Evolutionary conservation across 2,888 invertebrate species (phyloP).

Genomic region (Julus scanicus): DNA sequence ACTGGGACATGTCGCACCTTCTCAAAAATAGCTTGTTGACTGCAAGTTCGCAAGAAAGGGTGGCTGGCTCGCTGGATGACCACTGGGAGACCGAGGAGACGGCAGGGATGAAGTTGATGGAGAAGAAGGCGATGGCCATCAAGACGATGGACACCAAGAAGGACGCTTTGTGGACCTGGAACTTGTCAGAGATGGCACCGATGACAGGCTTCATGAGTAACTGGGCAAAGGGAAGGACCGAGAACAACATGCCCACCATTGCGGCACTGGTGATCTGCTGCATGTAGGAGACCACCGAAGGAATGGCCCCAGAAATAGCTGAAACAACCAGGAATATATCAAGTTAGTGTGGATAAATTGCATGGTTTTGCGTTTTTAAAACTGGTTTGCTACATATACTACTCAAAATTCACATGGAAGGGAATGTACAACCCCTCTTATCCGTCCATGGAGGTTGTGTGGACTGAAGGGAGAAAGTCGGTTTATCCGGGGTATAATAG

Average conservation of each 20-base stretch:
- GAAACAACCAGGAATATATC: not conserved
- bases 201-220: conserved; percentile 40
- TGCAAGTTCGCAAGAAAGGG: not conserved
- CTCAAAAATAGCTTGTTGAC: not conserved
- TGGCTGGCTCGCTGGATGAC: not conserved
- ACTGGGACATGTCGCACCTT: not conserved
- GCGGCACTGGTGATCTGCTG: conserved; percentile 42
- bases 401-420: too few species aligned
- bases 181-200: conserved; percentile 52
- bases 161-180: conserved; percentile 37
- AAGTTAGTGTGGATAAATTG: too few species aligned
- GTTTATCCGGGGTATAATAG: too few species aligned
- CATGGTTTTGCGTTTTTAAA: too few species aligned
- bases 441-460: too few species aligned
- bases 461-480: too few species aligned
- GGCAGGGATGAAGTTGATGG: conserved; percentile 53
- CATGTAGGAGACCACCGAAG: conserved; percentile 23
- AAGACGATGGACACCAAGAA: conserved; percentile 31
- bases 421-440: too few species aligned
- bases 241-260: conserved; percentile 53
- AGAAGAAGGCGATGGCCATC: conserved; percentile 52
- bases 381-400: too few species aligned
- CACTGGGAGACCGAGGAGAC: not conserved
- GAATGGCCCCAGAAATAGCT: conserved; percentile 48
- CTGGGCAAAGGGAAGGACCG: conserved; percentile 54